A percentile compares a stretch with the other conserved stretches of the same genome.
Conservation (phyloP, 2,113 vertebrate genomes). For the Callaeas wilsoni region DNA sequence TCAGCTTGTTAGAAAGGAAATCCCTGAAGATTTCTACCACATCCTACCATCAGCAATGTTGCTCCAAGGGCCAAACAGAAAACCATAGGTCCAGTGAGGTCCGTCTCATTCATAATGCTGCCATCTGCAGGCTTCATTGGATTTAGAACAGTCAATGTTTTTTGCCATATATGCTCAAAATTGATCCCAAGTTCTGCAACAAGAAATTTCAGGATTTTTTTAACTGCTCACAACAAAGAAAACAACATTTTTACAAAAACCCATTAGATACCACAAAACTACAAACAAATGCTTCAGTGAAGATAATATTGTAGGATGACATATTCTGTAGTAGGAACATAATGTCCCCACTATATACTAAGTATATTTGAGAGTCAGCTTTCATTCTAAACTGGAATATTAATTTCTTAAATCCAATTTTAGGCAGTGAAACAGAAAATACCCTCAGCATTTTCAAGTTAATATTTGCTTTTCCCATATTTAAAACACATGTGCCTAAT, state of each 20-base stretch:
- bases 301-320: neutral
- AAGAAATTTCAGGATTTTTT: neutral
- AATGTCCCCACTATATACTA: neutral
- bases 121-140: slow-evolving; percentile 87
- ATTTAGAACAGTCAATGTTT: slow-evolving; percentile 88
- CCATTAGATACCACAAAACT: neutral
- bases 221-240: neutral
- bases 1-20: neutral
- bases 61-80: slow-evolving; percentile 83
- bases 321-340: neutral
- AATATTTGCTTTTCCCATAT: neutral
- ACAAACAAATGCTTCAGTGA: neutral
- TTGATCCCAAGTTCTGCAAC: slow-evolving; percentile 87
- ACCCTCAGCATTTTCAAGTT: neutral
- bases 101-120: slow-evolving; percentile 90
- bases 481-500: neutral
- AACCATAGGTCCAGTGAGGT: slow-evolving; percentile 81
- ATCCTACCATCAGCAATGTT: slow-evolving; percentile 80
- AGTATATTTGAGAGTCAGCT: neutral
- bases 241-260: neutral
- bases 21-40: neutral
- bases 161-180: slow-evolving; percentile 90
- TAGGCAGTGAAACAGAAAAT: neutral
- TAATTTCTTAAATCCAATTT: neutral
- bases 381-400: neutral